These are phyloP conservation scores for Nomada fabriciana DNA, from an alignment of 2,888 invertebrate genomes.

Conservation along the genomic window DNA sequence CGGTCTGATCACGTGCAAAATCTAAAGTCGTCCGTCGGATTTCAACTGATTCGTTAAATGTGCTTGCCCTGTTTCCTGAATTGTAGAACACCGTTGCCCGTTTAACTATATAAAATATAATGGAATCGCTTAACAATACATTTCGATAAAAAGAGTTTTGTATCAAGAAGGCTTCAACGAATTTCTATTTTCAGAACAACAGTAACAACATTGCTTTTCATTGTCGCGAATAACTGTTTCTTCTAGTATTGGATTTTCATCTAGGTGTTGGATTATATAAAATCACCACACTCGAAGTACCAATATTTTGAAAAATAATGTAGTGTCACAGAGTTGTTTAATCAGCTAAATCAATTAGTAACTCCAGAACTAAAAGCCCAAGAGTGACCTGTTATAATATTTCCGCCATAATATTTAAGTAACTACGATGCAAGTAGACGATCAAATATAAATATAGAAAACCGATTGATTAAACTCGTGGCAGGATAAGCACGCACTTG, in stretches of 20 bases:
- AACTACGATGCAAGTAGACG: background rate
- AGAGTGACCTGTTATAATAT: too few species aligned
- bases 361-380: too few species aligned
- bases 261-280: too few species aligned
- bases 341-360: too few species aligned
- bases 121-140: background rate
- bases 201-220: too few species aligned
- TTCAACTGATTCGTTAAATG: slow-evolving; percentile 59
- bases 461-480: background rate
- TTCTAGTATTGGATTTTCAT: too few species aligned
- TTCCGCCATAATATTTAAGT: too few species aligned
- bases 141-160: slow-evolving; percentile 16
- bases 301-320: too few species aligned
- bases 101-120: slow-evolving; percentile 53
- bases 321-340: too few species aligned
- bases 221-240: too few species aligned
- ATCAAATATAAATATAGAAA: background rate
- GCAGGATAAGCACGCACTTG: background rate
- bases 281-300: too few species aligned
- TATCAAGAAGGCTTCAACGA: background rate
- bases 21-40: slow-evolving; percentile 53
- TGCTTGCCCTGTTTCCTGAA: slow-evolving; percentile 53
- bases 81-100: slow-evolving; percentile 25
- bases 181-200: too few species aligned
- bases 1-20: slow-evolving; percentile 41